Conservation (phyloP, 1,140 invertebrate genomes). For the Magallana angulata region DNA sequence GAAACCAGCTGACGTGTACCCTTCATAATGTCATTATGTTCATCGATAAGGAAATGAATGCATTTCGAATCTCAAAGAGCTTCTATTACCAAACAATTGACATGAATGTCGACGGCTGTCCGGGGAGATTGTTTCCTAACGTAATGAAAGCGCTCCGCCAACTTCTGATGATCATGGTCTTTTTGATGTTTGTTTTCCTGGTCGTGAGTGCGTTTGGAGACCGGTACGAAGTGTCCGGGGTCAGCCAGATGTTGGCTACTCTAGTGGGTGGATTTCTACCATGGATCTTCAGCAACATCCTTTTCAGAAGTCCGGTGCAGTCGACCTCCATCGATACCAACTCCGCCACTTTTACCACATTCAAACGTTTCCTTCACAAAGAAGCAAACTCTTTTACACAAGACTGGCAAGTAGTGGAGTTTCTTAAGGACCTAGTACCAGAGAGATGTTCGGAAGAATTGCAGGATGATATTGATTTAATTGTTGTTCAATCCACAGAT, state of each 20-base stretch:
- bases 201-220: slow-evolving; percentile 69
- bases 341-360: slow-evolving; percentile 6
- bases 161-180: slow-evolving; percentile 60
- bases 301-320: slow-evolving; percentile 21
- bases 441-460: not conserved
- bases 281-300: slow-evolving; percentile 65
- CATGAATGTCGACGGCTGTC: slow-evolving; percentile 61
- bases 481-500: too few relatives aligned
- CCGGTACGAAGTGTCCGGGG: slow-evolving; percentile 63
- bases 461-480: too few relatives aligned
- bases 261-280: slow-evolving; percentile 67
- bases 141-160: slow-evolving; percentile 54
- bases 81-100: slow-evolving; percentile 63
- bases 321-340: not conserved
- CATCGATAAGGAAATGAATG: slow-evolving; percentile 62
- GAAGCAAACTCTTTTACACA: not conserved
- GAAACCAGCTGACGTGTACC: slow-evolving; percentile 51
- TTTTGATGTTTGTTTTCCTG: slow-evolving; percentile 66
- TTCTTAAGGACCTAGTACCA: not conserved
- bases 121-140: slow-evolving; percentile 61
- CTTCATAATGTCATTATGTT: slow-evolving; percentile 62
- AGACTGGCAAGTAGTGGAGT: not conserved
- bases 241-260: slow-evolving; percentile 68
- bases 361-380: not conserved
- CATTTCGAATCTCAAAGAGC: slow-evolving; percentile 63